Evolutionary conservation across 2,888 invertebrate genomes (phyloP), one percentile per base, ranked within the genome.

Genomic region (Amphipoea oculea): DNA sequence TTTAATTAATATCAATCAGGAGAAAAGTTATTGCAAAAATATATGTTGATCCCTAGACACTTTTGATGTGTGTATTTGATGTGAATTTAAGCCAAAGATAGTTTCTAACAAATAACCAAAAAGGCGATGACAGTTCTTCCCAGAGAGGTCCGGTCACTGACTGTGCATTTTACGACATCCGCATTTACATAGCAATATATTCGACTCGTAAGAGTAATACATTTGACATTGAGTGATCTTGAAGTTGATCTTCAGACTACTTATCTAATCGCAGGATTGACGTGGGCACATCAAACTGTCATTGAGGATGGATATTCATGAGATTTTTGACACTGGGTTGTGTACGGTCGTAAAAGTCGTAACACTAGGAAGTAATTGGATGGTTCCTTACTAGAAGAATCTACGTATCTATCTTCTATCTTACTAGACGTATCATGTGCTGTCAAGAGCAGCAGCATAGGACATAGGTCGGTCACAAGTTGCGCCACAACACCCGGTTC

Each of bases 101-200:
- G 14, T 23, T 23, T 42, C 3, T n/a, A 29, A 57, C 14, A 45
- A 73, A 36, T 12, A 63, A 57, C 3, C 9, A 73, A 73, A 78
- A 79, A 81, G 66, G 12, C 70, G 73, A 72, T 48, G 73, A 73
- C 70, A 86, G 73, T 48, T 79, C 60, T 70, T 71, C 63, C 63
- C 69, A 78, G 77, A 77, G 66, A 72, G 54, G 71, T 77, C 42
- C 89, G 88, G 89, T 88, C 88, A 88, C 81, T 88, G 88, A 89
- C 88, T 89, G 88, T 73, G 40, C 82, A 86, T 65, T 88, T 88
- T 86, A 89, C 70, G 73, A 88, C 89, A 84, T 89, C 89, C 88
- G 81, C 82, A 75, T 84, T 84, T 78, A 85, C 83, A 70, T 72
- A 77, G 67, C 74, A 63, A 86, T 78, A 82, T 82, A 74, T 82